Evolutionary conservation across 2,797 vertebrate genomes (phyloP).

Genomic region (Melanotaenia parkinsoni): DNA sequence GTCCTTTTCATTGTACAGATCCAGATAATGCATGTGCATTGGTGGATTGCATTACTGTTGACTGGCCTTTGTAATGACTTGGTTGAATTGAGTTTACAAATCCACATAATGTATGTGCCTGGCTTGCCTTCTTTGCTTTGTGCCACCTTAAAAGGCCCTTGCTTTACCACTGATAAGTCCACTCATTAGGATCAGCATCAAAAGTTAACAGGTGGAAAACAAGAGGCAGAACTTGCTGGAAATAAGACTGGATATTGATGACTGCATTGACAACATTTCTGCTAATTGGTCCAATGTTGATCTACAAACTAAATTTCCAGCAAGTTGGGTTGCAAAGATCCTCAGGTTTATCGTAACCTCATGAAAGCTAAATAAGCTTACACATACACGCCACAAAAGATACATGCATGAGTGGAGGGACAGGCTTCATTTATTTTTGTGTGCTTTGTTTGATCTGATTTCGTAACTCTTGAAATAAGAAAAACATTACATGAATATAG

Average conservation of each 20-base stretch:
- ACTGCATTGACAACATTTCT: neutral
- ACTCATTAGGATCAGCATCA: conserved; percentile 21
- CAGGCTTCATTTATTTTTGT: conserved; percentile 4
- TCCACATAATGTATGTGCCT: conserved; percentile 54
- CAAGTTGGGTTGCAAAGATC: neutral
- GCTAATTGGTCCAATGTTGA: conserved; percentile 29
- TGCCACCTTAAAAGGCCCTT: conserved; percentile 18
- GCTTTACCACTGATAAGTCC: conserved; percentile 3
- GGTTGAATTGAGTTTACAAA: conserved; percentile 22
- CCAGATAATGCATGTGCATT: conserved; percentile 52
- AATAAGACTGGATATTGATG: neutral
- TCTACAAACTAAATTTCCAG: conserved; percentile 16
- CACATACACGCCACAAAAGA: neutral
- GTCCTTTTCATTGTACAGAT: conserved; percentile 34
- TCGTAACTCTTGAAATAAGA: conserved; percentile 5
- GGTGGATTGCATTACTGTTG: conserved; percentile 48
- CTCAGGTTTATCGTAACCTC: conserved; percentile 17
- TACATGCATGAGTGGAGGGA: conserved; percentile 5
- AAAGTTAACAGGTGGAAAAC: neutral
- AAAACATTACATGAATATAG: conserved; percentile 9
- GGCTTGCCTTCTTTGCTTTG: conserved; percentile 9
- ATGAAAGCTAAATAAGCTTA: conserved; percentile 8
- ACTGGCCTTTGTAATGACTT: conserved; percentile 40
- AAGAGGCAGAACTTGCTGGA: neutral
- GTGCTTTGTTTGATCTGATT: neutral